A percentile compares a stretch with the other conserved stretches of the same genome.
Conservation (phyloP, 2,797 vertebrate genomes). For the Enteromius radiatus region DNA sequence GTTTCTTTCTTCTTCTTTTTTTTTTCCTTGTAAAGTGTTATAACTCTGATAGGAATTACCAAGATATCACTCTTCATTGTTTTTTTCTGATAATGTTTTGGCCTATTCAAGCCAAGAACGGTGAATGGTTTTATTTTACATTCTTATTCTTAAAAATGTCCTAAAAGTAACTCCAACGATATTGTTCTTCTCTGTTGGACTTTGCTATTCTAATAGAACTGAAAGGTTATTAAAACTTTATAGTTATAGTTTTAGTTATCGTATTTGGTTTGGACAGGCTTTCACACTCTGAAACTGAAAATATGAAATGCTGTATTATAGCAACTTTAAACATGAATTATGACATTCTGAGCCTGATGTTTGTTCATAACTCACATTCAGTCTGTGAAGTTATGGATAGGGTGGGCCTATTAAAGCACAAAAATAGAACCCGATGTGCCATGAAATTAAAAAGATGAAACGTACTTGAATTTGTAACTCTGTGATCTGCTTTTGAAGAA, state of each 20-base stretch:
- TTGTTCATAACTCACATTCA: background rate
- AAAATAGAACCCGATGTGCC: background rate
- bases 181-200: background rate
- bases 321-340: background rate
- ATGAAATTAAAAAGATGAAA: background rate
- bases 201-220: background rate
- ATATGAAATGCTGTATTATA: background rate
- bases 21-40: background rate
- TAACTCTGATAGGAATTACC: background rate
- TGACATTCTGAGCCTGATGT: background rate
- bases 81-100: background rate
- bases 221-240: background rate
- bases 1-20: background rate
- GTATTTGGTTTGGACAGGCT: background rate
- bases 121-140: background rate
- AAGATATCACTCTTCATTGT: background rate
- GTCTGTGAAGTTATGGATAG: background rate
- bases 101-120: background rate
- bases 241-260: background rate
- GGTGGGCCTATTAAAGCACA: background rate
- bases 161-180: background rate
- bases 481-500: conserved; percentile 35
- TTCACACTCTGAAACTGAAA: background rate
- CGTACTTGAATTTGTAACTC: conserved; percentile 32
- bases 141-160: too few species aligned